Conservation (phyloP, 2,888 invertebrate genomes). For the Drosophila setosimentum region DNA sequence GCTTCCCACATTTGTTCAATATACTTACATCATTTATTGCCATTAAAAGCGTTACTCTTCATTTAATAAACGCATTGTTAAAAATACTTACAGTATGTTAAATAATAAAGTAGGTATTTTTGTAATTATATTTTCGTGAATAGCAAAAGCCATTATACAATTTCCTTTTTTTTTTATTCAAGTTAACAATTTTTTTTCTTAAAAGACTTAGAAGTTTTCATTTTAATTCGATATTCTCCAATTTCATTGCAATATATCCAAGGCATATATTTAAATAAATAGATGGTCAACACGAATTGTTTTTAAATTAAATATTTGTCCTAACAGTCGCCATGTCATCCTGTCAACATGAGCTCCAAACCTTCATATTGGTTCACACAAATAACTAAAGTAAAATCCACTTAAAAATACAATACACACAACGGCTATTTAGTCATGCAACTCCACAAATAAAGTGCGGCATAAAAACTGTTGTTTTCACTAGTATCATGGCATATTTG, state of each 20-base stretch:
- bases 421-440: constrained; percentile 49
- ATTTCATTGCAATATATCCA: background rate
- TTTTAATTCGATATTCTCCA: background rate
- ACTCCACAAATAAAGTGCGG: constrained; percentile 24
- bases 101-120: background rate
- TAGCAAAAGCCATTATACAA: background rate
- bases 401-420: constrained; percentile 35
- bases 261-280: constrained; percentile 12
- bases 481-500: constrained; percentile 6
- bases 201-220: background rate
- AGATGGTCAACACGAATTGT: constrained; percentile 39
- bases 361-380: constrained; percentile 49
- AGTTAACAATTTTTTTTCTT: background rate
- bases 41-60: background rate
- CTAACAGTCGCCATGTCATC: constrained; percentile 47
- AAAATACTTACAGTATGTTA: background rate
- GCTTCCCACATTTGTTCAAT: background rate
- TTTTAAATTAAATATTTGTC: constrained; percentile 78
- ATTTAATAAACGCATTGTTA: background rate
- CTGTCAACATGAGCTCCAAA: constrained; percentile 63
- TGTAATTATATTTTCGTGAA: background rate
- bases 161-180: no score
- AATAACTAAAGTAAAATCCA: constrained; percentile 58
- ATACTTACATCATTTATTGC: no score
- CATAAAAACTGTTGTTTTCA: constrained; percentile 3